A percentile compares a stretch with the other conserved stretches of the same genome.
Conservation (phyloP, 2,797 vertebrate species). For the Etheostoma nigrum region DNA sequence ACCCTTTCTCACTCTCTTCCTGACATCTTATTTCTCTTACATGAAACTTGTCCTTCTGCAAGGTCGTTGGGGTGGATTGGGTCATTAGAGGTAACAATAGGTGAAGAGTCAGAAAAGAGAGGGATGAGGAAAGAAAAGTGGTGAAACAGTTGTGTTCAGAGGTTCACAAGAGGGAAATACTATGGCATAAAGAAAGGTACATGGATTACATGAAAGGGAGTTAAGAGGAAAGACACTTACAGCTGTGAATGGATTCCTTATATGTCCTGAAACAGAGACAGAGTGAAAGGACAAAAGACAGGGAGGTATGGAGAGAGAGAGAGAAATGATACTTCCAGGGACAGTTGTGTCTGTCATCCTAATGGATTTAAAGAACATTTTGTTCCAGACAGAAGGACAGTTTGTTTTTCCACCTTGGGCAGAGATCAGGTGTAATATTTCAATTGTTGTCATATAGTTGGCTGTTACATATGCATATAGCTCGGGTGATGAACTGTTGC, state of each 20-base stretch:
- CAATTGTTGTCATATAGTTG: conserved; percentile 61
- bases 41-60: conserved; percentile 52
- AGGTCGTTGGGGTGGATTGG: too few species aligned
- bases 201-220: conserved; percentile 17
- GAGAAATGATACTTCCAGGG: conserved; percentile 40
- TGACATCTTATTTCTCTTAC: conserved; percentile 46
- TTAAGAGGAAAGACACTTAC: conserved; percentile 3
- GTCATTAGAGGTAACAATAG: too few species aligned
- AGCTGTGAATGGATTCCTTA: conserved; percentile 4
- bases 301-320: background rate
- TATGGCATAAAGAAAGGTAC: conserved; percentile 11
- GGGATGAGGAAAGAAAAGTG: background rate
- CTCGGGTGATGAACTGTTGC: conserved; percentile 35
- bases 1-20: conserved; percentile 30
- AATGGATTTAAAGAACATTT: conserved; percentile 61
- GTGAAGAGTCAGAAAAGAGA: background rate
- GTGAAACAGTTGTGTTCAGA: background rate
- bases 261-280: conserved; percentile 18
- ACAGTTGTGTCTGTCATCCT: conserved; percentile 38
- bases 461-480: conserved; percentile 27
- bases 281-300: conserved; percentile 30
- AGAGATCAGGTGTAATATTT: conserved; percentile 51
- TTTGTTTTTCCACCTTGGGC: conserved; percentile 60
- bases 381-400: conserved; percentile 53
- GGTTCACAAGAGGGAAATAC: background rate